Conservation (phyloP, 2,113 vertebrate species). For the Alethe castanea region DNA sequence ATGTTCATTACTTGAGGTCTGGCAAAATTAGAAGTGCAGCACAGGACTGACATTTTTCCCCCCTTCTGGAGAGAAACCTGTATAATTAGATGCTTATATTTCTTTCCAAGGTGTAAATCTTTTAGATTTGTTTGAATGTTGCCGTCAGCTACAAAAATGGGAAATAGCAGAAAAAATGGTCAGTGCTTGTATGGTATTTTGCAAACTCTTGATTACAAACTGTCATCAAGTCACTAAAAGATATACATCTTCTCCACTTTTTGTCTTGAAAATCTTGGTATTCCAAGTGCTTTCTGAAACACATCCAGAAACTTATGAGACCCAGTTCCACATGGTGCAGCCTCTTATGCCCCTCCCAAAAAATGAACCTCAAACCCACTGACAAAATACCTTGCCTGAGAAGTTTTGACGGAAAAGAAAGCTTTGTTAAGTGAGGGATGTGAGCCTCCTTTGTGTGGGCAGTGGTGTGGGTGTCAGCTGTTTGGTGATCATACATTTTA, state of each 20-base stretch:
- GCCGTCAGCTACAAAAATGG: background rate
- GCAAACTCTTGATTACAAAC: background rate
- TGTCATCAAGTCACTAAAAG: background rate
- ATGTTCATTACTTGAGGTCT: background rate
- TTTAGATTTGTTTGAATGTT: background rate
- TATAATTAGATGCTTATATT: conserved; percentile 19
- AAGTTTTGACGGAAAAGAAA: background rate
- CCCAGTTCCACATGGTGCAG: background rate
- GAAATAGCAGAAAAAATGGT: background rate
- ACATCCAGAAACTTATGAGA: background rate
- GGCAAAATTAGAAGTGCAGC: background rate
- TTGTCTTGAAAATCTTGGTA: background rate
- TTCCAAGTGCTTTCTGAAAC: background rate
- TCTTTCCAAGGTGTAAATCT: background rate
- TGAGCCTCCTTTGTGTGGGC: background rate
- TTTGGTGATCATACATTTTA: background rate
- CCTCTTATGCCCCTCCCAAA: background rate
- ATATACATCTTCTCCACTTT: background rate
- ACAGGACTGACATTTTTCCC: background rate
- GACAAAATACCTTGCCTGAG: background rate
- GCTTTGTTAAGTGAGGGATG: background rate
- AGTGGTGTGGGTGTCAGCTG: background rate
- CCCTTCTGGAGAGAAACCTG: background rate
- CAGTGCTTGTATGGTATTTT: background rate
- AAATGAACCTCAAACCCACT: background rate